These are phyloP conservation scores for Chloropsis hardwickii DNA, from an alignment of 2,113 vertebrate species.

Conservation along the genomic window DNA sequence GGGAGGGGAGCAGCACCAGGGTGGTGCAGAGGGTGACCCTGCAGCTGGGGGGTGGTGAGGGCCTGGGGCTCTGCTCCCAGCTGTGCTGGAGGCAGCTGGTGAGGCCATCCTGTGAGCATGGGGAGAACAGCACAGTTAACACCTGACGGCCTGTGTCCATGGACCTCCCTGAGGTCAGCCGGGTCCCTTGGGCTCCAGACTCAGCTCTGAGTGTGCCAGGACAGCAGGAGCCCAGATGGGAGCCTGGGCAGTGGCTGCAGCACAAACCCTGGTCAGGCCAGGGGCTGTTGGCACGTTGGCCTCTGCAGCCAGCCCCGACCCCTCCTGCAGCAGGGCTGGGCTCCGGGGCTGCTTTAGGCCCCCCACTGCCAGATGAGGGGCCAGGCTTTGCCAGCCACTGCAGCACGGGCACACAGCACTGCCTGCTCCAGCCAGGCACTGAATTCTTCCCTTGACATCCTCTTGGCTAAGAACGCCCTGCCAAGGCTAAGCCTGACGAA, in stretches of 20 bases:
- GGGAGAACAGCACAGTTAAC: background rate
- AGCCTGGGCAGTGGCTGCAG: background rate
- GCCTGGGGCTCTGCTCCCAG: background rate
- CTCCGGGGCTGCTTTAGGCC: accelerated
- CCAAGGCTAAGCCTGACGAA: too few relatives aligned
- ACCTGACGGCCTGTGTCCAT: too few relatives aligned
- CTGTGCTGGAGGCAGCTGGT: background rate
- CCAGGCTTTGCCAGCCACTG: accelerated
- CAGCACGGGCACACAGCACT: accelerated
- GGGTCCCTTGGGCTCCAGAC: background rate
- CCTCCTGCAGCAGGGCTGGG: background rate
- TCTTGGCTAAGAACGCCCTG: background rate
- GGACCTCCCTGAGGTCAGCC: too few relatives aligned
- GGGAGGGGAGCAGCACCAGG: background rate
- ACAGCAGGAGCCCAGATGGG: background rate
- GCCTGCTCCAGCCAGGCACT: background rate
- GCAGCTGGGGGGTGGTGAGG: background rate
- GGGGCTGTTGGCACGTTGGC: accelerated
- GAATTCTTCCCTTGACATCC: background rate
- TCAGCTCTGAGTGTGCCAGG: background rate
- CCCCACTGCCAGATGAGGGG: accelerated
- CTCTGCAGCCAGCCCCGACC: accelerated
- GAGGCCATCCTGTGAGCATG: accelerated
- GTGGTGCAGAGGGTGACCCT: background rate
- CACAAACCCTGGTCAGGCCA: accelerated